Base-by-base conservation (phyloP, 2,888 invertebrate genomes). In the Nesidiocoris tenuis region DNA sequence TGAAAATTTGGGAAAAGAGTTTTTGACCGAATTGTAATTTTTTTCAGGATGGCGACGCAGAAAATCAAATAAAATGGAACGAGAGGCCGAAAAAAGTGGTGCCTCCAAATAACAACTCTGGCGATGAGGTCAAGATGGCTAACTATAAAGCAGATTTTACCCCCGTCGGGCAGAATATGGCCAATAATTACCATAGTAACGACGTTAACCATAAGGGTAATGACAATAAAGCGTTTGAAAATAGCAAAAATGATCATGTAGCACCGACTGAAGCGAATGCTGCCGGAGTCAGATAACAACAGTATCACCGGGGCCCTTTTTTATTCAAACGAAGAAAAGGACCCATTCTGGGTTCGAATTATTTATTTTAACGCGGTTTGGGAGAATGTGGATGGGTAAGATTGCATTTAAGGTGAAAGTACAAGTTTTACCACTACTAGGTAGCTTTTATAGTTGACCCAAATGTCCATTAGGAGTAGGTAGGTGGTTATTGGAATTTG, bases 151-250 rank as follows among this genome's bases (percentile, higher is more conserved):
- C 39, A 2, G 72, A 72, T 9, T 72, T 61, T 2, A 39, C 19
- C 19, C 72, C 72, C 18, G 61, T 72, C 39, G 72, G 72, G n/a
- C 9, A 39, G 9, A 23, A 63, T 25, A 19, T n/a, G 9, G 16
- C 65, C 17, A 72, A 61, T 54, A 72, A 61, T 39, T 72, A 72
- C 21, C 72, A 72, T 21, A 72, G 72, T 18, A 72, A 72, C 63
- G 72, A 72, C 72, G 63, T 72, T 39, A 54, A 39, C 18, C 22
- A 25, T 24, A 56, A 57, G 59, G 54, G 54, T 21, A 71, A 24
- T 16, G 72, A 61, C 63, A 72, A 72, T 72, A 72, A 72, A 72
- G 72, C 72, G 16, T 72, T 72, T 54, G 61, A 72, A n/a, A n/a
- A n/a, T 25, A 72, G 25, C 1, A 72, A 63, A 72, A 61, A 72